Evolutionary conservation across 1,140 invertebrate species (phyloP).

Genomic region (Tigriopus japonicus): DNA sequence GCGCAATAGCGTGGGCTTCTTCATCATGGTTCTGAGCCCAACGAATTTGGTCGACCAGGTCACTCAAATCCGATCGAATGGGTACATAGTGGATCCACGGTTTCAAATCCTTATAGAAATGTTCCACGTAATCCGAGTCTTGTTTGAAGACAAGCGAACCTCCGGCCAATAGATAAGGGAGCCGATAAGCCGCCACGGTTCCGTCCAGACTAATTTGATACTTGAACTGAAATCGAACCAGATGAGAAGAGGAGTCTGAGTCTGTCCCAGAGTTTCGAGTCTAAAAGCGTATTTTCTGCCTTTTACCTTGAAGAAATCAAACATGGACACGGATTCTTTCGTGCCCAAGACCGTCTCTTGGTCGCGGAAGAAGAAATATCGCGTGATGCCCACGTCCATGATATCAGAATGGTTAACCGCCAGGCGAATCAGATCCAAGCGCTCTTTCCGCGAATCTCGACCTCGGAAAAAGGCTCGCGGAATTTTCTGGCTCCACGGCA

Average conservation of each 20-base stretch:
- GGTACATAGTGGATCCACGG: constrained; percentile 66
- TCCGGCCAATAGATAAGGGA: constrained; percentile 74
- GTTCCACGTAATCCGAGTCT: constrained; percentile 78
- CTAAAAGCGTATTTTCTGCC: no score
- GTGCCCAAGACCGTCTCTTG: constrained; percentile 64
- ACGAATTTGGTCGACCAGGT: constrained; percentile 50
- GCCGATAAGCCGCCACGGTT: constrained; percentile 82
- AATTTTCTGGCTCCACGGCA: constrained; percentile 50
- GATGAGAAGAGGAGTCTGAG: no score
- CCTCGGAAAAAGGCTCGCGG: constrained; percentile 74
- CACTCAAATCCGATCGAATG: constrained; percentile 52
- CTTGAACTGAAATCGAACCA: constrained; percentile 49
- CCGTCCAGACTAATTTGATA: constrained; percentile 90
- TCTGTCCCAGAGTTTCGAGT: no score
- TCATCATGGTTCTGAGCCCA: constrained; percentile 63
- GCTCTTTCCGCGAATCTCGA: constrained; percentile 60
- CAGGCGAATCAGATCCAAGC: constrained; percentile 63
- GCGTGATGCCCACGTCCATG: constrained; percentile 78
- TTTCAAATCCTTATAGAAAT: constrained; percentile 61
- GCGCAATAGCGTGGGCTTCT: constrained; percentile 45
- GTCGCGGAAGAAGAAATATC: constrained; percentile 87
- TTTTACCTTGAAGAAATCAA: constrained; percentile 78
- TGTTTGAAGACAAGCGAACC: constrained; percentile 76
- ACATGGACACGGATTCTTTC: constrained; percentile 64
- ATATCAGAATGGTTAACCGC: constrained; percentile 43